Conservation (phyloP, 64 coral and sea anemone genomes). For the Pocillopora damicornis region DNA sequence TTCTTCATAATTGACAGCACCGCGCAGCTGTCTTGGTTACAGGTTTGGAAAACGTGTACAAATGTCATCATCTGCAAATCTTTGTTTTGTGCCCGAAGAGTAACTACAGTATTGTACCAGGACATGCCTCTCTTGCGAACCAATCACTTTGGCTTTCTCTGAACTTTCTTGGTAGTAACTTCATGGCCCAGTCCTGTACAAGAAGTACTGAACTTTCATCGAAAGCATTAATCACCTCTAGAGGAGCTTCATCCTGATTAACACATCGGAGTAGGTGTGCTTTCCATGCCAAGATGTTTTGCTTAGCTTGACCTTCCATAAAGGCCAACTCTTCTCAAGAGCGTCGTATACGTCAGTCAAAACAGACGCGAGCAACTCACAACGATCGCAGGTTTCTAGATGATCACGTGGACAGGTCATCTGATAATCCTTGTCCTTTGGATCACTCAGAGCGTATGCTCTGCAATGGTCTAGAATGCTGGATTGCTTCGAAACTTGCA, state of each 20-base stretch:
- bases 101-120: slow-evolving; percentile 27
- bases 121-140: slow-evolving; percentile 29
- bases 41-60: slow-evolving; percentile 26
- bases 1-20: slow-evolving; percentile 24
- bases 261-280: slow-evolving; percentile 16
- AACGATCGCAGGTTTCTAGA: not conserved
- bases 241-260: slow-evolving; percentile 35
- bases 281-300: slow-evolving; percentile 28
- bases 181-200: slow-evolving; percentile 42
- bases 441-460: slow-evolving; percentile 10
- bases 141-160: slow-evolving; percentile 22
- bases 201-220: not conserved
- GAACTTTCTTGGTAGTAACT: slow-evolving; percentile 26
- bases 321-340: slow-evolving; percentile 2
- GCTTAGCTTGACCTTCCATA: not conserved
- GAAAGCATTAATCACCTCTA: slow-evolving; percentile 1
- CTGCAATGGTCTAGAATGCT: not conserved
- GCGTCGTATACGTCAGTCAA: not conserved
- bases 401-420: not conserved
- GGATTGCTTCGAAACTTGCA: not conserved
- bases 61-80: slow-evolving; percentile 34
- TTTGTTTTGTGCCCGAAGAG: not conserved
- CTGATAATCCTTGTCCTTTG: not conserved
- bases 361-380: not conserved
- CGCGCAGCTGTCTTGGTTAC: slow-evolving; percentile 24